Percentiles rank a stretch among this genome's conserved stretches.
Conservation (phyloP, 2,797 vertebrate species). For the Manis pentadactyla region DNA sequence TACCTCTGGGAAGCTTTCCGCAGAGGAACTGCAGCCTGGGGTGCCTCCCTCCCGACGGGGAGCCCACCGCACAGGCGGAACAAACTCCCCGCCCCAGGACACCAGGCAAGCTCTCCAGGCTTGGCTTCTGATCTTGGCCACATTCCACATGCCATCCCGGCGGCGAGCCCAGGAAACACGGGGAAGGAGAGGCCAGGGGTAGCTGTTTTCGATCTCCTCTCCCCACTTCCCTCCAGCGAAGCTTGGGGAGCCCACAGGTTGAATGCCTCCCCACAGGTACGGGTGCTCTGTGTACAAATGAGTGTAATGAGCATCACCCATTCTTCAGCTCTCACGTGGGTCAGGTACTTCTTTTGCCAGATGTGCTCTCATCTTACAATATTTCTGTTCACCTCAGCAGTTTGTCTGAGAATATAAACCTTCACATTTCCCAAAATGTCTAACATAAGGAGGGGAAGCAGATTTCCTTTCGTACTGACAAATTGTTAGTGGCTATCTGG, state of each 20-base stretch:
- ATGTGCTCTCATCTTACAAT: not conserved
- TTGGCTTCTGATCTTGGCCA: not conserved
- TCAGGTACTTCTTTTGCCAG: not conserved
- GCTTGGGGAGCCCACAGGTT: not conserved
- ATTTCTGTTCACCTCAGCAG: not conserved
- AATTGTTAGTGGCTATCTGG: not conserved
- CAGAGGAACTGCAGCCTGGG: not conserved
- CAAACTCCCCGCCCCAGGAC: not conserved
- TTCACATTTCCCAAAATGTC: not conserved
- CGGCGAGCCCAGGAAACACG: not conserved
- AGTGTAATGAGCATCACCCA: not conserved
- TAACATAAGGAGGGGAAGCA: not conserved
- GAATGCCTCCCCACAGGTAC: not conserved
- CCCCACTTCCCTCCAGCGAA: not conserved
- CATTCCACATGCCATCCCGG: not conserved
- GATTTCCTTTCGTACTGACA: not conserved
- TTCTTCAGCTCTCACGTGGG: not conserved
- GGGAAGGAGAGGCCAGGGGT: not conserved
- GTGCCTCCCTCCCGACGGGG: not conserved
- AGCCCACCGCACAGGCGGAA: not conserved
- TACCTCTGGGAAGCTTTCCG: not conserved
- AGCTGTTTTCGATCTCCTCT: not conserved
- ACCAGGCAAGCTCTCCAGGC: not conserved
- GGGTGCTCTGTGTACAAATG: not conserved
- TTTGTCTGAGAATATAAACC: not conserved